phyloP scores from a whole-genome alignment of 2,888 invertebrate genomes.

The Cerastis leucographa region DNA sequence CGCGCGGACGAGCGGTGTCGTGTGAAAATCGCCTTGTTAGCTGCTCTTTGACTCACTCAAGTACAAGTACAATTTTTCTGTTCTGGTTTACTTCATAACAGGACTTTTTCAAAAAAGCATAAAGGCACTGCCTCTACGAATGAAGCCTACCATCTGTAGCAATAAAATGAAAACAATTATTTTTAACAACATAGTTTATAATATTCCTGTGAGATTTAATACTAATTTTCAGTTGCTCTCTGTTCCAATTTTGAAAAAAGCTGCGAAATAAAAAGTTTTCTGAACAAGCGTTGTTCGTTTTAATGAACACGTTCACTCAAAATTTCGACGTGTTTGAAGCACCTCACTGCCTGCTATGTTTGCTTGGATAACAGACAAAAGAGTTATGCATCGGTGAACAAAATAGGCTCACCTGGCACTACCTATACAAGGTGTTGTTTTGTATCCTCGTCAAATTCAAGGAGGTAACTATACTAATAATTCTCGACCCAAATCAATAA shows the following conservation, averaged over 20 bases:
- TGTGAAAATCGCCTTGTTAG: background rate
- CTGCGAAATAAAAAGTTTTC: constrained; percentile 21
- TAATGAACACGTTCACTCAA: constrained; percentile 39
- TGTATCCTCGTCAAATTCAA: too few species aligned
- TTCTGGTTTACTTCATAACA: background rate
- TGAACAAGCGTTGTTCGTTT: constrained; percentile 31
- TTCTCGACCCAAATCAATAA: too few species aligned
- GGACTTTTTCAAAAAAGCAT: background rate
- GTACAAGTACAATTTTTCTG: background rate
- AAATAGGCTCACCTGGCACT: background rate
- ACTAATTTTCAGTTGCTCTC: background rate
- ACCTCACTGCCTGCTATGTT: constrained; percentile 6
- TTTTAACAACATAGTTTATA: background rate
- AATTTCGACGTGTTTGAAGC: constrained; percentile 19
- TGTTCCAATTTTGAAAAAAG: constrained; percentile 2
- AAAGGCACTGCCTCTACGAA: background rate
- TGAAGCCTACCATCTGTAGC: background rate
- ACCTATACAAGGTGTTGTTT: too few species aligned
- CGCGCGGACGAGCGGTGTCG: background rate
- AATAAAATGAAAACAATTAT: background rate
- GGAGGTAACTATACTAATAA: too few species aligned
- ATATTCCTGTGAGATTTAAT: background rate
- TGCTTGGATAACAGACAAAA: constrained; percentile 3
- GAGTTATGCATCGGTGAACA: background rate
- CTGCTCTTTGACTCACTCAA: background rate